These are phyloP conservation scores for Sparus aurata DNA, from an alignment of 2,797 vertebrate species.

Conservation along the genomic window DNA sequence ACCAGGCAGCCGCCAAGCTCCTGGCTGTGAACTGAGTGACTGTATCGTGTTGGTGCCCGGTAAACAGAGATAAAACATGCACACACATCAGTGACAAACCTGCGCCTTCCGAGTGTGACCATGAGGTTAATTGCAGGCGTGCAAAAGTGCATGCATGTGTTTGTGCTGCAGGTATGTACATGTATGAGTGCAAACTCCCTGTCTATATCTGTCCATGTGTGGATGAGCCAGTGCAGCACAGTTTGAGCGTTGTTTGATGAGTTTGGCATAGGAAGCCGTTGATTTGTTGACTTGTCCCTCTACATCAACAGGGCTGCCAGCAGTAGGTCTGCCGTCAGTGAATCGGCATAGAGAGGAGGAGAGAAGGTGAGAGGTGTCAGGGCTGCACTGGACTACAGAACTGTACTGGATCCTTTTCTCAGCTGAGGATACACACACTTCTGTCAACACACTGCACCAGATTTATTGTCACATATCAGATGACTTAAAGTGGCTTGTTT, in stretches of 20 bases:
- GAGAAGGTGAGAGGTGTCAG: slow-evolving; percentile 7
- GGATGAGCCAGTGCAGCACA: slow-evolving; percentile 71
- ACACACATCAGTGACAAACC: slow-evolving; percentile 50
- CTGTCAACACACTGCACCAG: slow-evolving; percentile 20
- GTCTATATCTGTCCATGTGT: slow-evolving; percentile 53
- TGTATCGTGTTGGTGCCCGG: slow-evolving; percentile 55
- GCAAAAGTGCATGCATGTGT: slow-evolving; percentile 50
- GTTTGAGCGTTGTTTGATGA: slow-evolving; percentile 76
- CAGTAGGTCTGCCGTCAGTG: slow-evolving; percentile 58
- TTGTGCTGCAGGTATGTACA: slow-evolving; percentile 41
- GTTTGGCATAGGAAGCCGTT: slow-evolving; percentile 75
- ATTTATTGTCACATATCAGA: slow-evolving; percentile 17
- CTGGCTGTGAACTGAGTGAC: slow-evolving; percentile 69
- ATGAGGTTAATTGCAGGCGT: slow-evolving; percentile 50
- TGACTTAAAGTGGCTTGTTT: neutral
- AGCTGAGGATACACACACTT: slow-evolving; percentile 25
- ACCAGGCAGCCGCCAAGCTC: slow-evolving; percentile 58
- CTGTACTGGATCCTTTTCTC: slow-evolving; percentile 23
- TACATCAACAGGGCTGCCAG: slow-evolving; percentile 77
- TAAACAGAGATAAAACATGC: slow-evolving; percentile 57
- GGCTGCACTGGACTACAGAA: slow-evolving; percentile 21
- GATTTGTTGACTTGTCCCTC: slow-evolving; percentile 85
- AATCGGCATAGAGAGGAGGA: slow-evolving; percentile 35
- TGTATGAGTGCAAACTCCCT: slow-evolving; percentile 25
- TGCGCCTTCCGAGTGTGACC: slow-evolving; percentile 50